Percentiles rank a stretch among this genome's conserved stretches.
Conservation (phyloP, 2,888 invertebrate genomes). For the Phyto melanocephala region DNA sequence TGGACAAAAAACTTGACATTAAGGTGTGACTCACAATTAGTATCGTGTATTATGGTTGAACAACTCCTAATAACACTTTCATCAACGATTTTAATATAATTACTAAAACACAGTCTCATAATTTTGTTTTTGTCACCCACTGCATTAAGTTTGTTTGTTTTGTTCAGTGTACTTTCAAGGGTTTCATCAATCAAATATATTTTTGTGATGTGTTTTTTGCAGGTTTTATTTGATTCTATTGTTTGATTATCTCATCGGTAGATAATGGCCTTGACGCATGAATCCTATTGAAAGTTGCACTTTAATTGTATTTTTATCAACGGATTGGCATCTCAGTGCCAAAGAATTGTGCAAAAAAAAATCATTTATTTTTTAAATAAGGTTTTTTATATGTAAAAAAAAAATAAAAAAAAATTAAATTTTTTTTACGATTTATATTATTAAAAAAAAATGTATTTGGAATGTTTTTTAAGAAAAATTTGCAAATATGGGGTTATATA, state of each 20-base stretch:
- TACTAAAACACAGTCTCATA: too few species aligned
- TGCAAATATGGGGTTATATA: too few species aligned
- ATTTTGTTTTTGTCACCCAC: background rate
- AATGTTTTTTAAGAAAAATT: too few species aligned
- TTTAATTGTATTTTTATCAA: background rate
- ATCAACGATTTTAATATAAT: too few species aligned
- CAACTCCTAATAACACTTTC: too few species aligned
- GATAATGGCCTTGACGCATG: slow-evolving; percentile 31
- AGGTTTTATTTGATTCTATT: slow-evolving; percentile 21
- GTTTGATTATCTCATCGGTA: slow-evolving; percentile 19
- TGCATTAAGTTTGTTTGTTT: background rate
- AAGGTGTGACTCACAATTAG: too few species aligned
- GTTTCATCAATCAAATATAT: slow-evolving; percentile 38
- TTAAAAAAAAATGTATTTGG: too few species aligned
- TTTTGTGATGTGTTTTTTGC: background rate
- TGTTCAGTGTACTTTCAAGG: background rate
- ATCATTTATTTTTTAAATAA: background rate
- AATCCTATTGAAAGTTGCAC: background rate
- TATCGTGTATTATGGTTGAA: too few species aligned
- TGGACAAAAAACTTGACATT: too few species aligned
- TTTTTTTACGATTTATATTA: too few species aligned
- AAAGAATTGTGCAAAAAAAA: background rate
- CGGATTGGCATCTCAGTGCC: background rate
- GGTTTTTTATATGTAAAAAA: background rate
- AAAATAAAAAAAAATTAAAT: too few species aligned